Base-by-base conservation (phyloP, 2,113 vertebrate species). In the Hyaena hyaena region DNA sequence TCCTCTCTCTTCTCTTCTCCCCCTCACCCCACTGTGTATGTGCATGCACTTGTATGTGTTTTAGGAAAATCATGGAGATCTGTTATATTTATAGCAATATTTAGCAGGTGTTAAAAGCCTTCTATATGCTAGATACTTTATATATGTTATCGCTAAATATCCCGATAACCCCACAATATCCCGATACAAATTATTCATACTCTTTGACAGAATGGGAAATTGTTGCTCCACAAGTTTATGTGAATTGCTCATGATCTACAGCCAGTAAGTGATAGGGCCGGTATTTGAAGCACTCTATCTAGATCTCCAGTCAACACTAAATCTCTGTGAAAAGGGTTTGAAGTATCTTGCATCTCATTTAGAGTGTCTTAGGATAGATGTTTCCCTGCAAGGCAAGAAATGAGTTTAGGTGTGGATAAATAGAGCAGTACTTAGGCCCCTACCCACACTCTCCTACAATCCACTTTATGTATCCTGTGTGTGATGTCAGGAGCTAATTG, bases 401-500 rank as follows among this genome's bases (percentile, higher is more conserved):
- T 55, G n/a, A 53, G 2, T 73, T 82, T 66, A 82, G 61, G 15
- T 33, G 7, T 86, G 43, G 92, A 19, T 65, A 24, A 92, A 12
- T 58, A 87, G 8, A 58, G 16, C 58, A 90, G 21, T 69, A 11
- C 88, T 26, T 43, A 26, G 1, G 65, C 7, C n/a, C 26, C 55
- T 58, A 80, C 79, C 93, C 43, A 81, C 91, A 73, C 35, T 84
- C 58, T 63, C 21, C 68, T 50, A 33, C 53, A 10, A 58, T 26
- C 24, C 8, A 21, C 80, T 88, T 33, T 43, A 10, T n/a, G 84
- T 35, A 31, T 33, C 39, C 58, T 71, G 33, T 55, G 81, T 66
- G 61, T 23, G 58, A 80, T 77, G 80, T 79, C 88, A 97, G 89
- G 92, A 26, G 80, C 87, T 97, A 93, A 96, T 81, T 88, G 84